phyloP scores from a whole-genome alignment of 2,797 vertebrate species.

The Pyrocephalus nanus region DNA sequence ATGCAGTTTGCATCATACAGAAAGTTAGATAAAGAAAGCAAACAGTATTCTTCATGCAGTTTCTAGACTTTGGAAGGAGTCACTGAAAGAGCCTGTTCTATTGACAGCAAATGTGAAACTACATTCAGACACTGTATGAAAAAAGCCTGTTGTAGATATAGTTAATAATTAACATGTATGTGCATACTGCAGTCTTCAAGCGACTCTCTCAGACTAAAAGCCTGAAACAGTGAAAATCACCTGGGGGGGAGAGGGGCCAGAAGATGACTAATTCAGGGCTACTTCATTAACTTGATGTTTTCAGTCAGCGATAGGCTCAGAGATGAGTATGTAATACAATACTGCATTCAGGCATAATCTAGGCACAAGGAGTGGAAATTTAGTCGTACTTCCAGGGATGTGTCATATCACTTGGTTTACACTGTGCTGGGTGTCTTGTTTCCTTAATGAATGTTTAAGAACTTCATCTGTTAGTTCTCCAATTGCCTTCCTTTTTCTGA shows the following conservation, averaged over 20 bases:
- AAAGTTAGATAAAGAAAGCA: neutral
- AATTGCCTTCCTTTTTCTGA: neutral
- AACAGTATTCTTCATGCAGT: neutral
- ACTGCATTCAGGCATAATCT: neutral
- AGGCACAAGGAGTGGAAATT: neutral
- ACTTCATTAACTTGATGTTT: neutral
- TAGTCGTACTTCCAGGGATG: neutral
- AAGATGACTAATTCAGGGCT: neutral
- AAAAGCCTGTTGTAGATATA: neutral
- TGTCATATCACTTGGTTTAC: neutral
- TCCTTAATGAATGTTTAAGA: neutral
- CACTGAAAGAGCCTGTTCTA: neutral
- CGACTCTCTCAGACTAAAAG: neutral
- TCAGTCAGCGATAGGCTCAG: neutral
- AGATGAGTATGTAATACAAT: fast-evolving
- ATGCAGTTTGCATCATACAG: neutral
- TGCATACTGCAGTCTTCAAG: neutral
- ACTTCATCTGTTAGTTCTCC: neutral
- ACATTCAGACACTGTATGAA: neutral
- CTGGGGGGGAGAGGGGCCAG: fast-evolving
- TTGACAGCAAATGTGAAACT: neutral
- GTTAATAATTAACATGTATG: constrained; percentile 30
- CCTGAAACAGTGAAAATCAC: neutral
- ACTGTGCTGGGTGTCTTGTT: neutral
- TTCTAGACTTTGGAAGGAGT: constrained; percentile 39